Percentiles rank a stretch among this genome's conserved stretches.
Evolutionary conservation across 1,140 invertebrate genomes (phyloP).

Genomic region (Paraescarpia echinospica): DNA sequence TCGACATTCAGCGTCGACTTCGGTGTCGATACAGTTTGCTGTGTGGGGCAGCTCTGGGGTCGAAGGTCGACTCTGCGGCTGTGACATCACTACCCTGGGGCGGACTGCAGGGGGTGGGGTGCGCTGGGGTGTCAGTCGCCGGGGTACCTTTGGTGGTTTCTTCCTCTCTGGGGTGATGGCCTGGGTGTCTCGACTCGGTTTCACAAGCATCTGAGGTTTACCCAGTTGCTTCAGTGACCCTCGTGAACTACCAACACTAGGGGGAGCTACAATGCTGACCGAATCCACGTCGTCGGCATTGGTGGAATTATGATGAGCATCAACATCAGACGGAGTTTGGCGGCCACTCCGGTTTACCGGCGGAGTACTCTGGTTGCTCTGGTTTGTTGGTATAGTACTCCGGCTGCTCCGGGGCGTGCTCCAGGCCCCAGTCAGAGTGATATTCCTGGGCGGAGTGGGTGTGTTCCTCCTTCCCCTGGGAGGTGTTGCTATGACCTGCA

Average conservation of each 20-base stretch:
- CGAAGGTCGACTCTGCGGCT: slow-evolving; percentile 8
- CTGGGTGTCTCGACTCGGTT: not conserved
- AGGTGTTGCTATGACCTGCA: not conserved
- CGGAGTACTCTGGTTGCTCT: not conserved
- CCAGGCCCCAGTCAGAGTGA: not conserved
- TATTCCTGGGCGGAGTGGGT: not conserved
- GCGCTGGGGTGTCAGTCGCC: not conserved
- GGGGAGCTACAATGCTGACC: not conserved
- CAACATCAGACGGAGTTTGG: not conserved
- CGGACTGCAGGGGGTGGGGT: not conserved
- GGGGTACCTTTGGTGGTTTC: not conserved
- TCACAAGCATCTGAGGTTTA: not conserved
- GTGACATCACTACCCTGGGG: not conserved
- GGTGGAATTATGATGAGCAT: not conserved
- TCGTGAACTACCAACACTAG: not conserved
- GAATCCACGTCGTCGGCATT: not conserved
- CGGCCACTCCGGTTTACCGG: not conserved
- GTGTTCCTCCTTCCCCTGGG: slow-evolving; percentile 16
- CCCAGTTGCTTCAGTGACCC: not conserved
- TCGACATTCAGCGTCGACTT: not conserved
- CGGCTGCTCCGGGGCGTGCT: not conserved
- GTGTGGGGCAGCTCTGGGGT: not conserved
- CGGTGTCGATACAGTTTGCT: not conserved
- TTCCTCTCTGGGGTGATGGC: not conserved
- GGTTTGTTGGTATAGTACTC: not conserved